phyloP scores from a whole-genome alignment of 2,888 invertebrate genomes.

The Aspidiotus rigidus region DNA sequence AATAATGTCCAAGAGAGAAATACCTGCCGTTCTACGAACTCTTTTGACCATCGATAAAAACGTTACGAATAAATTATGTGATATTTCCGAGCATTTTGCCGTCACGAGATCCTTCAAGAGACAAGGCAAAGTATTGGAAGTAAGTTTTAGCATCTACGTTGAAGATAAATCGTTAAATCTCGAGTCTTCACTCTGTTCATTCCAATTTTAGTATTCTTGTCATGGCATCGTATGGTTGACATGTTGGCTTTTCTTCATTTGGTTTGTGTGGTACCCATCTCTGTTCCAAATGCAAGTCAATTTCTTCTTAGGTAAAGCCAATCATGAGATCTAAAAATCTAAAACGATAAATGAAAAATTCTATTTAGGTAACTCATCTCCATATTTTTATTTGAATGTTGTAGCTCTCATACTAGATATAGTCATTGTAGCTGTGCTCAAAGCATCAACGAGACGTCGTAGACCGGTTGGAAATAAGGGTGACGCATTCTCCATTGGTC shows the following conservation, averaged over 20 bases:
- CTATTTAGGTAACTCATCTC: neutral
- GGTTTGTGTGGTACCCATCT: constrained; percentile 59
- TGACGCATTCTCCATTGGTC: constrained; percentile 61
- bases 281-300: constrained; percentile 76
- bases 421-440: constrained; percentile 62
- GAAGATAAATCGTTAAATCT: neutral
- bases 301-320: constrained; percentile 62
- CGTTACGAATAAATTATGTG: constrained; percentile 21
- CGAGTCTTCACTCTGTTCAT: neutral
- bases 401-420: constrained; percentile 74
- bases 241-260: constrained; percentile 65
- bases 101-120: constrained; percentile 16
- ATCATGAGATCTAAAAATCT: neutral
- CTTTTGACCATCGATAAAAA: constrained; percentile 22
- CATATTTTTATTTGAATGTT: constrained; percentile 32
- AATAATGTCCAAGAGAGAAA: constrained; percentile 14
- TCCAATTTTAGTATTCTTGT: constrained; percentile 59
- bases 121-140: constrained; percentile 20
- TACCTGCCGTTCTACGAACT: constrained; percentile 14
- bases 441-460: constrained; percentile 66
- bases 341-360: neutral
- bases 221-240: constrained; percentile 82
- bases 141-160: neutral
- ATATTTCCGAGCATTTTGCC: constrained; percentile 6
- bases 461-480: constrained; percentile 60